Base-by-base conservation (phyloP, 2,797 vertebrate species). In the Brachymystax lenok region DNA sequence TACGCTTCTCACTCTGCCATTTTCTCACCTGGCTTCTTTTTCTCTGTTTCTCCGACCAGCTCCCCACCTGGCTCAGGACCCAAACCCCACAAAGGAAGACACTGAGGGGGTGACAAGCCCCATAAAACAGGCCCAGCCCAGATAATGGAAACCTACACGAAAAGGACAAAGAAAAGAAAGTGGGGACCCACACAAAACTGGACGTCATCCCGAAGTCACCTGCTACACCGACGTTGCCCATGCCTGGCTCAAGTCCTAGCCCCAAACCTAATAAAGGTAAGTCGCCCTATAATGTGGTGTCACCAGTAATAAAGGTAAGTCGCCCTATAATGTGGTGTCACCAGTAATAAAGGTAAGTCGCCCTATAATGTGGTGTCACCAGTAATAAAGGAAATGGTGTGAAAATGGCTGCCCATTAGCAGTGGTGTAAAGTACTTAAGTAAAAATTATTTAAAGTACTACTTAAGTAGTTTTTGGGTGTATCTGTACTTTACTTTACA, bases 261-360 rank as follows among this genome's bases (percentile, higher is more conserved):
- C 82, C 82, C n/a, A 83, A 80, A 30, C 69, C 84, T 3, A 94
- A 92, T 86, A 91, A 86, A 91, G 92, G 92, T 94, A 91, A 85
- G 16, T 19, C 66, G 2, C 19, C 30, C 14, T 69, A 40, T 40
- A 5, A 3, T 69, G 17, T 46, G 35, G 19, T 10, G n/a, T 40
- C 21, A n/a, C 51, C 6, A 24, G n/a, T 3, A 94, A 92, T 86
- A 91, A 86, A 91, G 92, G 92, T 94, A 91, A 85, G 16, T 19
- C 66, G 2, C 19, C 30, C 13, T 69, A 40, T 40, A 5, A 2
- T 69, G 17, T 46, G 35, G 19, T 10, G 19, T 40, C 21, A n/a
- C 51, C 6, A 24, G n/a, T 3, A 94, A 92, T 86, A 91, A 86
- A 91, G 92, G 92, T 94, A 91, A 85, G 16, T 19, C 66, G 2